Conservation (phyloP, 2,113 vertebrate species). For the Reinhardtius hippoglossoides region DNA sequence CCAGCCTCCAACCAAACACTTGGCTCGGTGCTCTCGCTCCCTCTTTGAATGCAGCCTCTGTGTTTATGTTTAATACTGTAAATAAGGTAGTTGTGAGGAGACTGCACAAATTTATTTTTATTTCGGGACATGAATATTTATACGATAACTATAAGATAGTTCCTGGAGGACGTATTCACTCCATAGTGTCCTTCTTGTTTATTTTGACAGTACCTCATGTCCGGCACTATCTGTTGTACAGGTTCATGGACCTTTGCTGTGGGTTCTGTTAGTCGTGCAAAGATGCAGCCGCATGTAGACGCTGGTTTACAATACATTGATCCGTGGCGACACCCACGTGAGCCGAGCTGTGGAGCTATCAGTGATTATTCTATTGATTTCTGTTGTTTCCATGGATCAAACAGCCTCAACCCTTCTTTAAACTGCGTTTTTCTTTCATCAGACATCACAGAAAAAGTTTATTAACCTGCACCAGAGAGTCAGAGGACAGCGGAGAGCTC, state of each 20-base stretch:
- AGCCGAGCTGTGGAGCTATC: neutral
- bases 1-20: constrained; percentile 11
- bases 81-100: too few species aligned
- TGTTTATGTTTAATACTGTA: neutral
- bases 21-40: neutral
- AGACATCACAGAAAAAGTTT: neutral
- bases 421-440: too few species aligned
- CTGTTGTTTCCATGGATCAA: constrained; percentile 17
- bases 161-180: too few species aligned
- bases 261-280: too few species aligned
- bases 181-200: too few species aligned
- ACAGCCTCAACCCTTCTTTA: neutral
- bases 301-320: too few species aligned
- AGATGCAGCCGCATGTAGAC: too few species aligned
- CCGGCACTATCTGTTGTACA: too few species aligned
- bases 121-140: neutral
- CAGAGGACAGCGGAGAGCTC: neutral
- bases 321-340: neutral
- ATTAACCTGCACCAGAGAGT: neutral
- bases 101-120: neutral
- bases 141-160: too few species aligned
- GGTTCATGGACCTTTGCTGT: too few species aligned
- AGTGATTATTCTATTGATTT: constrained; percentile 32
- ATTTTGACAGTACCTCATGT: too few species aligned
- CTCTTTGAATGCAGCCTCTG: neutral